Percentiles rank a stretch among this genome's conserved stretches.
phyloP scores from a whole-genome alignment of 2,797 vertebrate genomes.

The Chaenodraco wilsoni region DNA sequence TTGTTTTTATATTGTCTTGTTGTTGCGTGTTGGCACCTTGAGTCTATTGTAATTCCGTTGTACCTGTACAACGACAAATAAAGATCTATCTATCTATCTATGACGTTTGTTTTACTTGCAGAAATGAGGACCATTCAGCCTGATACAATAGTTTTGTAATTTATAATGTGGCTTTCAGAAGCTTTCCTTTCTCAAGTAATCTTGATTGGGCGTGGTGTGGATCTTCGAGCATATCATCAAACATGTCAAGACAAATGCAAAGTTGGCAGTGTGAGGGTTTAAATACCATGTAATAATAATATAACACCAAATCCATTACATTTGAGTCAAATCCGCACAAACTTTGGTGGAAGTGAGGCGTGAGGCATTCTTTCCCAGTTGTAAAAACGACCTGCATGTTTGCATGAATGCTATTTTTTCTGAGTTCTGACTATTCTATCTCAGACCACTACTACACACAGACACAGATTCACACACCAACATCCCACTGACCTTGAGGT shows the following conservation, averaged over 20 bases:
- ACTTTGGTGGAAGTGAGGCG: no score
- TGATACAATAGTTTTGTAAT: not conserved
- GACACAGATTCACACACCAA: not conserved
- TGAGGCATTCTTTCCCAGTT: not conserved
- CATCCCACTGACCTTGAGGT: conserved; percentile 64
- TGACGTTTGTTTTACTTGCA: not conserved
- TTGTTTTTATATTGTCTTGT: no score
- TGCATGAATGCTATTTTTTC: no score
- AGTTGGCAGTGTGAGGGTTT: not conserved
- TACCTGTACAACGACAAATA: no score
- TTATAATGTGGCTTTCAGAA: not conserved
- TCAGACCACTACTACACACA: not conserved
- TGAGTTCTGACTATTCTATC: not conserved
- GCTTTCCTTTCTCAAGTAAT: not conserved
- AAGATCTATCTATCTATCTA: no score
- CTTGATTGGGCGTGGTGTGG: no score
- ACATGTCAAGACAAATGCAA: not conserved
- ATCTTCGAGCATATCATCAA: not conserved
- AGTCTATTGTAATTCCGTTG: no score
- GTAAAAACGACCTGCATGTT: not conserved
- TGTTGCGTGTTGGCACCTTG: no score
- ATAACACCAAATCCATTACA: no score
- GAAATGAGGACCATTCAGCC: not conserved
- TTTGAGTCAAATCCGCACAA: no score
- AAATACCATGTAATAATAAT: not conserved